These are phyloP conservation scores for Silurus lanzhouensis DNA, from an alignment of 2,797 vertebrate genomes.

Conservation along the genomic window DNA sequence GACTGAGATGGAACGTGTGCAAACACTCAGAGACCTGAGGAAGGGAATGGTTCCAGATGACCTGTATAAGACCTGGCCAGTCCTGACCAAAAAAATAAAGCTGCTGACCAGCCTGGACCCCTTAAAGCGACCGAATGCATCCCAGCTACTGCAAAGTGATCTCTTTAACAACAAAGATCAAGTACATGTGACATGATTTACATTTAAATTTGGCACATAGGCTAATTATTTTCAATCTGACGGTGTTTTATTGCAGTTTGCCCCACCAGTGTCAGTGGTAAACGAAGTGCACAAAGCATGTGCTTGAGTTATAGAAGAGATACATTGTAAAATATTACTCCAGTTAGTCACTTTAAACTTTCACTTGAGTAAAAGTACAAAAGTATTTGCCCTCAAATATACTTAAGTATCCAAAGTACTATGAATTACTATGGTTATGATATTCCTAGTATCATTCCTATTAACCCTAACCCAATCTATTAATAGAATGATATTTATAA, in stretches of 20 bases:
- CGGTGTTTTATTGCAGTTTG: conserved; percentile 70
- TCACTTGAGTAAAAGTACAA: no score
- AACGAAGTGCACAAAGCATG: conserved; percentile 47
- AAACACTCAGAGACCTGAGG: conserved; percentile 77
- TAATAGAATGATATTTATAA: no score
- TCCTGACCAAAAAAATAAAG: conserved; percentile 79
- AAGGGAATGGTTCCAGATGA: conserved; percentile 76
- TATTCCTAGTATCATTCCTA: no score
- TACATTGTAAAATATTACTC: no score
- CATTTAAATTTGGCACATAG: not conserved
- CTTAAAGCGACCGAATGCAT: conserved; percentile 81
- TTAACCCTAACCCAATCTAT: no score
- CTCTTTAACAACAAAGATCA: conserved; percentile 81
- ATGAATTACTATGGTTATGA: no score
- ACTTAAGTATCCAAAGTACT: no score
- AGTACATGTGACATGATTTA: conserved; percentile 58
- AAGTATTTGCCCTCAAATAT: no score
- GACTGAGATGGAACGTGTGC: conserved; percentile 93
- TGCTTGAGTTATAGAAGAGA: no score
- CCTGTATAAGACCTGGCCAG: conserved; percentile 81
- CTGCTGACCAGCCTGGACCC: conserved; percentile 79
- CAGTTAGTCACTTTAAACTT: no score
- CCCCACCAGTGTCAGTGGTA: no score
- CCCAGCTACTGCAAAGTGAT: conserved; percentile 85
- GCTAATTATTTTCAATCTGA: not conserved